phyloP scores from a whole-genome alignment of 1,140 invertebrate species.

The Anadara kagoshimensis region DNA sequence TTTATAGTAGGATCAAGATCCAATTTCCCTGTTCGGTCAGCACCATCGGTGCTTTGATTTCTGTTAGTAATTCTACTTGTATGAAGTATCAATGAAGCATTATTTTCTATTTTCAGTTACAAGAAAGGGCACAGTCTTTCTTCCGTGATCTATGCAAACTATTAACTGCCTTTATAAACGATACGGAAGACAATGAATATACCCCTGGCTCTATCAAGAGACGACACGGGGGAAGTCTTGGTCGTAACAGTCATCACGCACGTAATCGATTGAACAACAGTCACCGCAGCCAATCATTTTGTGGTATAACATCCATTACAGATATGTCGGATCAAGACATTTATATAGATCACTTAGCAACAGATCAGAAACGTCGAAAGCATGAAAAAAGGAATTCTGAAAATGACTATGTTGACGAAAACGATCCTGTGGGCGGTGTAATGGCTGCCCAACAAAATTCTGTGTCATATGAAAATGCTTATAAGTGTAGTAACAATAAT shows the following conservation, averaged over 20 bases:
- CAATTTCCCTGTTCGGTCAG: too few relatives aligned
- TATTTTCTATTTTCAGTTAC: conserved; percentile 59
- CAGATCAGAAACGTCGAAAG: conserved; percentile 7
- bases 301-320: conserved; percentile 24
- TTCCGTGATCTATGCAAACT: conserved; percentile 70
- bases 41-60: too few relatives aligned
- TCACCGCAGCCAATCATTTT: conserved; percentile 48
- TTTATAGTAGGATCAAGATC: too few relatives aligned
- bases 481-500: too few relatives aligned
- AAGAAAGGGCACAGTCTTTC: conserved; percentile 66
- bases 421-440: too few relatives aligned
- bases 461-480: too few relatives aligned
- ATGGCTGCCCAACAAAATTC: too few relatives aligned
- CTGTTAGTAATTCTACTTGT: not conserved
- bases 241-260: conserved; percentile 30
- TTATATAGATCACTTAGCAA: conserved; percentile 2
- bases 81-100: not conserved
- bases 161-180: conserved; percentile 33
- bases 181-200: conserved; percentile 43
- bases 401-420: too few relatives aligned
- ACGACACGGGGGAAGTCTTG: conserved; percentile 42
- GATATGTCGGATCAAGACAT: not conserved
- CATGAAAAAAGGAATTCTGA: not conserved
- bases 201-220: conserved; percentile 54
- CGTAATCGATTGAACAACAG: conserved; percentile 34